These are phyloP conservation scores for Trichonephila clavata DNA, from an alignment of 1,140 invertebrate species.

Conservation along the genomic window DNA sequence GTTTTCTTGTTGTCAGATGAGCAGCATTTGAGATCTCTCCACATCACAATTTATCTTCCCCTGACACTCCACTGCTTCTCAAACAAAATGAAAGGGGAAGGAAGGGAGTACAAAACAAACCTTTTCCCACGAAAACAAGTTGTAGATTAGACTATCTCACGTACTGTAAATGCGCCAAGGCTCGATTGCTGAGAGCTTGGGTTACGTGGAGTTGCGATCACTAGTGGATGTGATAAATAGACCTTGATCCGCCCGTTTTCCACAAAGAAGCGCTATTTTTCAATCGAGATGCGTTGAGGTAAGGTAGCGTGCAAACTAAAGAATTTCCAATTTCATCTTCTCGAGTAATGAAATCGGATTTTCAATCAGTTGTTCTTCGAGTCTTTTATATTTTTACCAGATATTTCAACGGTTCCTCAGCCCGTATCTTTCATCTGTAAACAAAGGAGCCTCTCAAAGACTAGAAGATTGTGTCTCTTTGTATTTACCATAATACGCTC, in stretches of 20 bases:
- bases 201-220: constrained; percentile 45
- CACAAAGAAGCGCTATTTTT: constrained; percentile 5
- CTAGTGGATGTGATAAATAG: constrained; percentile 68
- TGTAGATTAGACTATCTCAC: constrained; percentile 65
- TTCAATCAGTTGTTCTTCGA: constrained; percentile 54
- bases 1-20: constrained; percentile 53
- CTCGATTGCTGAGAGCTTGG: constrained; percentile 63
- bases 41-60: constrained; percentile 74
- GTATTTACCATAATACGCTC: too few relatives aligned
- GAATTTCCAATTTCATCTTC: constrained; percentile 68
- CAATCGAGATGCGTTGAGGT: constrained; percentile 35
- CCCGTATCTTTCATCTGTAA: not conserved
- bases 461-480: too few relatives aligned
- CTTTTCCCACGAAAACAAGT: constrained; percentile 61
- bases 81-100: constrained; percentile 26
- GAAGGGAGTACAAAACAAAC: constrained; percentile 12
- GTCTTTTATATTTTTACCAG: not conserved
- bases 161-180: not conserved
- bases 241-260: not conserved
- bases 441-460: not conserved
- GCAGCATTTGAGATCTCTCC: constrained; percentile 63
- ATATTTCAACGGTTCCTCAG: not conserved
- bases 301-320: constrained; percentile 28
- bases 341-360: constrained; percentile 65
- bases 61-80: constrained; percentile 52